Evolutionary conservation across 2,888 invertebrate species (phyloP), one percentile per base, ranked within the genome.

Genomic region (Diarsia mendica): DNA sequence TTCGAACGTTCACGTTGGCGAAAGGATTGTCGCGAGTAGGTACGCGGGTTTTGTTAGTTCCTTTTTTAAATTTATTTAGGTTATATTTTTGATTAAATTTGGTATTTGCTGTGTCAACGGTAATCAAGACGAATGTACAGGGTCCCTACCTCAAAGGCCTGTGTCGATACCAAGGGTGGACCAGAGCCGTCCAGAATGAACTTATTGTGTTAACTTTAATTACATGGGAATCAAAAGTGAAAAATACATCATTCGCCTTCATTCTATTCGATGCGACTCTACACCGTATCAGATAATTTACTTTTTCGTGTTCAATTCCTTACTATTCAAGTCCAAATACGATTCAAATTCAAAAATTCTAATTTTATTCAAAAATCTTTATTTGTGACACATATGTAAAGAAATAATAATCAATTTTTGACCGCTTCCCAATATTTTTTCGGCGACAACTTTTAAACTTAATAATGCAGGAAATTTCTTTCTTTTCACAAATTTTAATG

Each of bases 1-100:
- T 94, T 93, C 91, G 91, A 93, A 93, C 90, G 89, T 91, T 91
- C 89, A 89, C 90, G 89, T 89, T 85, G 82, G 88, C 84, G 85
- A 89, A 90, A 90, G 90, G 89, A 90, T 91, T 91, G 90, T 88
- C 88, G 85, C 85, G 87, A 87, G 82, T 77, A 77, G 75, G 74
- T 75, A 55, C 73, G 63, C 33, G 66, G 67, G 78, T 82, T 84
- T 85, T 80, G 84, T 82, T 77, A 82, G 78, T 69, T 75, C 82
- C 78, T 82, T 83, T 87, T 85, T 82, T 75, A 15, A 33, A 75
- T 69, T 76, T 76, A 75, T 84, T 82, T 82, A 80, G 67, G 51
- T 82, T 77, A 48, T 77, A 58, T 80, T 84, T 80, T 75, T 76
- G 44, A 72, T 75, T 69, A 66, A 67, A 53, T 69, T 63, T n/a